Evolutionary conservation across 2,797 vertebrate species (phyloP).

Genomic region (Buphagus erythrorhynchus): DNA sequence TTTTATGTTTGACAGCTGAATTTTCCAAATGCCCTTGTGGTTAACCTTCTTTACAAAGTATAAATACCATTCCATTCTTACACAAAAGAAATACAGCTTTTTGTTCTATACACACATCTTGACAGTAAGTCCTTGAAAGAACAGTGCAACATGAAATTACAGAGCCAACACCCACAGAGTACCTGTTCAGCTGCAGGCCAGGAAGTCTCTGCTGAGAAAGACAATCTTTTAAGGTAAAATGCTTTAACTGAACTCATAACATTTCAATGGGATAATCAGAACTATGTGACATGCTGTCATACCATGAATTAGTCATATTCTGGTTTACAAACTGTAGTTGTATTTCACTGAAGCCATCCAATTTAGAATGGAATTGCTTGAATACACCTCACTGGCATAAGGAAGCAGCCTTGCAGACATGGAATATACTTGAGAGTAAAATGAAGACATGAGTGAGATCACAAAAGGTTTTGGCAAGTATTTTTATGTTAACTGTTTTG

Average conservation of each 20-base stretch:
- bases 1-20: background rate
- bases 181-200: background rate
- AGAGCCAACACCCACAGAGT: background rate
- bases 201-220: background rate
- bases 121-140: background rate
- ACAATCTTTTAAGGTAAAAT: background rate
- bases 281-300: background rate
- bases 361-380: background rate
- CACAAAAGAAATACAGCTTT: background rate
- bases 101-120: background rate
- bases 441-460: background rate
- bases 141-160: background rate
- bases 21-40: background rate
- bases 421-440: background rate
- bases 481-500: constrained; percentile 72
- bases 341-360: background rate
- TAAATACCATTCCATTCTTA: background rate
- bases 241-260: background rate
- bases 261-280: background rate
- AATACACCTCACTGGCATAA: background rate
- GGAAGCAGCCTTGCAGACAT: background rate
- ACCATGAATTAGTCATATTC: background rate
- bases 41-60: background rate
- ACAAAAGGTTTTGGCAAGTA: background rate
- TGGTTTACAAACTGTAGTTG: background rate